These are phyloP conservation scores for Ophiodon elongatus DNA, from an alignment of 2,113 vertebrate species.

Conservation along the genomic window DNA sequence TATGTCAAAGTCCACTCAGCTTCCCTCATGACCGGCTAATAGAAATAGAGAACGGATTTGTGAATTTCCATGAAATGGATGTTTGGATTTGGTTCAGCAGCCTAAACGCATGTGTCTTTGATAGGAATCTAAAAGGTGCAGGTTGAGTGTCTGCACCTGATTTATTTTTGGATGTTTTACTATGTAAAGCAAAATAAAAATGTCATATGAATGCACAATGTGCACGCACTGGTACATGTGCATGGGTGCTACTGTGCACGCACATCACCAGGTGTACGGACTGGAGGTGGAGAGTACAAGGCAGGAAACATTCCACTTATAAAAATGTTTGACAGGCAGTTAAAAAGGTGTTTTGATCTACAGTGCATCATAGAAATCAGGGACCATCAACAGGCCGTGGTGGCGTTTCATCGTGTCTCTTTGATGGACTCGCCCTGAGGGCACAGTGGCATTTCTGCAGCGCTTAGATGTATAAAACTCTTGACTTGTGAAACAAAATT, in stretches of 20 bases:
- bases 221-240: conserved; percentile 2
- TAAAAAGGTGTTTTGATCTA: conserved; percentile 66
- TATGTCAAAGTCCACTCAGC: background rate
- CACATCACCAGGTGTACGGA: conserved; percentile 20
- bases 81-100: conserved; percentile 38
- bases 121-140: conserved; percentile 22
- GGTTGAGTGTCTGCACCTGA: background rate
- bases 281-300: conserved; percentile 3
- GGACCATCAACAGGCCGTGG: conserved; percentile 39
- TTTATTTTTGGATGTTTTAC: background rate
- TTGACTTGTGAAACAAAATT: conserved; percentile 8
- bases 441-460: conserved; percentile 39
- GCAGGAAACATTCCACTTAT: conserved; percentile 23
- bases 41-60: conserved; percentile 13
- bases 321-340: conserved; percentile 54
- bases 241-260: conserved; percentile 1
- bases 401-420: conserved; percentile 54
- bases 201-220: background rate
- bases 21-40: background rate
- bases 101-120: conserved; percentile 17
- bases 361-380: conserved; percentile 28
- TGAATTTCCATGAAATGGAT: conserved; percentile 2
- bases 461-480: conserved; percentile 22
- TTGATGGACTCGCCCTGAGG: conserved; percentile 50
- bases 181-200: background rate